A percentile compares a stretch with the other conserved stretches of the same genome.
Conservation (phyloP, 2,888 invertebrate genomes). For the Onchidella celtica region DNA sequence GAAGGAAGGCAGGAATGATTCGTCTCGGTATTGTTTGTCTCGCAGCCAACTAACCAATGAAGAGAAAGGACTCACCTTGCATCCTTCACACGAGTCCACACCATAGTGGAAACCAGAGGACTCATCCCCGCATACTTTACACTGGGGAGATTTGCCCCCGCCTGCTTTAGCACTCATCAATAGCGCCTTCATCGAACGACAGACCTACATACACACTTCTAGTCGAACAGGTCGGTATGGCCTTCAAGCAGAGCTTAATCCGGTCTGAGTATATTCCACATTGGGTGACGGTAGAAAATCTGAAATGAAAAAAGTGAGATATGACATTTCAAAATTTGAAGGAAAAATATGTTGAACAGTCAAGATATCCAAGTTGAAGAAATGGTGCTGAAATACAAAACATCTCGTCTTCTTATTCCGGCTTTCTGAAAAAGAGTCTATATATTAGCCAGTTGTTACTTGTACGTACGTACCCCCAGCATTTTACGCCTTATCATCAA, state of each 20-base stretch:
- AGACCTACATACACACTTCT: not conserved
- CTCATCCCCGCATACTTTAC: slow-evolving; percentile 78
- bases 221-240: not conserved
- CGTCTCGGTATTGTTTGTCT: too few relatives aligned
- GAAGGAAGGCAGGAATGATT: too few relatives aligned
- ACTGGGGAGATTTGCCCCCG: slow-evolving; percentile 70
- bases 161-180: slow-evolving; percentile 51
- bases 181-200: slow-evolving; percentile 44
- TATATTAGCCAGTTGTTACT: too few relatives aligned
- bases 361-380: too few relatives aligned
- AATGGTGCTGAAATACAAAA: too few relatives aligned
- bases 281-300: not conserved
- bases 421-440: too few relatives aligned
- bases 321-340: too few relatives aligned
- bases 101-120: slow-evolving; percentile 79
- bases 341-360: too few relatives aligned
- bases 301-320: not conserved
- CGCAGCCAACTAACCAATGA: too few relatives aligned
- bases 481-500: too few relatives aligned
- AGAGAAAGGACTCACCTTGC: slow-evolving; percentile 76
- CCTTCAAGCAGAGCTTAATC: not conserved
- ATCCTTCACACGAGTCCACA: slow-evolving; percentile 79
- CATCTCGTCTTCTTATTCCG: too few relatives aligned
- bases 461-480: too few relatives aligned
- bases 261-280: slow-evolving; percentile 2